A percentile compares a stretch with the other conserved stretches of the same genome.
Evolutionary conservation across 1,140 invertebrate species (phyloP).

Genomic region (Drosophila pseudoananassae): DNA sequence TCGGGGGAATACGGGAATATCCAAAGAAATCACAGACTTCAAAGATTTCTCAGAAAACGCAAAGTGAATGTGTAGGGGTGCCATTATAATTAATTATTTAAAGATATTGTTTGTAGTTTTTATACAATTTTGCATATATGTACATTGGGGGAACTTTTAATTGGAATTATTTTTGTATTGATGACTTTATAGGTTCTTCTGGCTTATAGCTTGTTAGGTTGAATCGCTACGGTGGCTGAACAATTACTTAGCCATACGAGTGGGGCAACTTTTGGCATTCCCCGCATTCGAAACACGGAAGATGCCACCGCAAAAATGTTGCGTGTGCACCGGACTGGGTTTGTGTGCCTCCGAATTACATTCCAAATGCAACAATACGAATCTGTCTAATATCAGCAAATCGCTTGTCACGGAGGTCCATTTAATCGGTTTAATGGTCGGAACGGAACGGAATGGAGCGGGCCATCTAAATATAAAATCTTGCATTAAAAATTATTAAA

Average conservation of each 20-base stretch:
- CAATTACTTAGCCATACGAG: conserved; percentile 44
- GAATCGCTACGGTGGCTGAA: conserved; percentile 33
- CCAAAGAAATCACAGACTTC: conserved; percentile 13
- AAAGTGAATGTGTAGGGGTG: conserved; percentile 6
- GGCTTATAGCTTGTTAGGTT: neutral
- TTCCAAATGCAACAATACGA: conserved; percentile 26
- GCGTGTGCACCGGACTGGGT: conserved; percentile 41
- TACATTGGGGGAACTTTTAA: neutral
- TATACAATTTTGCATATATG: neutral
- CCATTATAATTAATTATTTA: conserved; percentile 10
- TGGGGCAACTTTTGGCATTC: conserved; percentile 37
- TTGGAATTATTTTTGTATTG: neutral
- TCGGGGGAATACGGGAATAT: conserved; percentile 20
- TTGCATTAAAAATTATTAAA: conserved; percentile 15
- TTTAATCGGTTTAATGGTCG: conserved; percentile 56
- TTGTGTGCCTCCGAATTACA: conserved; percentile 44
- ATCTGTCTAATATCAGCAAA: conserved; percentile 10
- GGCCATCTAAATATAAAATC: conserved; percentile 35
- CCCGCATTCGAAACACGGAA: conserved; percentile 37
- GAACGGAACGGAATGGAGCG: conserved; percentile 72
- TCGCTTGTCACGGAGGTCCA: conserved; percentile 46
- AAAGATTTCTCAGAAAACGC: conserved; percentile 10
- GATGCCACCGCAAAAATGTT: conserved; percentile 40
- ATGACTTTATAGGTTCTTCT: neutral
- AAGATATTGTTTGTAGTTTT: neutral